A percentile compares a stretch with the other conserved stretches of the same genome.
These are phyloP conservation scores for Bungarus multicinctus DNA, from an alignment of 2,113 vertebrate species.

Conservation along the genomic window DNA sequence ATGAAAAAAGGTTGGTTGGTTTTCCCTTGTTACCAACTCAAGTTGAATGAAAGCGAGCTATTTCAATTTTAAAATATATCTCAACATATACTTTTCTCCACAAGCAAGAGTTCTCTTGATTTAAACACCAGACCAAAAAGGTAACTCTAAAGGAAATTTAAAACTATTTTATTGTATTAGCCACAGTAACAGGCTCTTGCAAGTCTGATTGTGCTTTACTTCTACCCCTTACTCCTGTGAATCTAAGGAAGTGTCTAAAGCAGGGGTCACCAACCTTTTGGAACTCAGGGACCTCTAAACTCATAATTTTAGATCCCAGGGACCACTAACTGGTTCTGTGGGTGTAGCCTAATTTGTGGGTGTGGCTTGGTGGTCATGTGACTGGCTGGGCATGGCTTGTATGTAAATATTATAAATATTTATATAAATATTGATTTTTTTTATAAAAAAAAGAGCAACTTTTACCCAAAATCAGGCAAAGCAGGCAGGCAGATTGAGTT, in stretches of 20 bases:
- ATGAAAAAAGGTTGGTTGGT: neutral
- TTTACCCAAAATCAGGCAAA: too few species aligned
- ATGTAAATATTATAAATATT: too few species aligned
- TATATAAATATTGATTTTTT: too few species aligned
- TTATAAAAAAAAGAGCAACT: too few species aligned
- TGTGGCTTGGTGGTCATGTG: too few species aligned
- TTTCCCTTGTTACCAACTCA: neutral
- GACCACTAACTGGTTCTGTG: too few species aligned
- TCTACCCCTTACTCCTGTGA: neutral
- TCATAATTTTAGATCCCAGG: too few species aligned
- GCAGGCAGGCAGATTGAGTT: too few species aligned
- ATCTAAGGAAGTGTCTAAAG: neutral
- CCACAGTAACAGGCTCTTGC: neutral
- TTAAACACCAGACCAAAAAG: neutral
- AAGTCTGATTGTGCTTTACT: neutral
- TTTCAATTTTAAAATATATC: neutral
- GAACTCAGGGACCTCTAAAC: too few species aligned
- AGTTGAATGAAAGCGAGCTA: neutral
- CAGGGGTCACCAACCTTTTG: too few species aligned
- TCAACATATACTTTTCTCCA: neutral
- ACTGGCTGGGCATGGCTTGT: too few species aligned
- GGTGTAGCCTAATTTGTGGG: too few species aligned
- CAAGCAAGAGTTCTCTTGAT: neutral
- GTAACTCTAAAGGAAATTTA: neutral
- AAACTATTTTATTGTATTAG: neutral